Base-by-base conservation (phyloP, 2,113 vertebrate genomes). In the Gobius niger region DNA sequence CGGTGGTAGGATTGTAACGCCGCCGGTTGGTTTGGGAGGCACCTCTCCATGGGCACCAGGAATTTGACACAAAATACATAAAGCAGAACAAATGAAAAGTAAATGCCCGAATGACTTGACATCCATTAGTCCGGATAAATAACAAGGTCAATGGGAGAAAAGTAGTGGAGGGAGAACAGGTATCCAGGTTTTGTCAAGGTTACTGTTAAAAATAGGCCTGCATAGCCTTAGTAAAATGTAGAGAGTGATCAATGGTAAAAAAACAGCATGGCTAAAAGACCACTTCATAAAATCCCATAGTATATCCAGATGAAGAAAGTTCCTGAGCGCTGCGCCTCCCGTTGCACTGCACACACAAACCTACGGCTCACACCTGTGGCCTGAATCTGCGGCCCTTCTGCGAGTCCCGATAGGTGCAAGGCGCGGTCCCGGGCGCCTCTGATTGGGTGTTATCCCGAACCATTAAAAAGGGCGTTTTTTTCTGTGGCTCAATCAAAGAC, bases 301-400 rank as follows among this genome's bases (percentile, higher is more conserved):
- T 14, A 14, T 40, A 16, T 51, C 49, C 13, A 12, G 6, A 14
- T 6, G 6, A 50, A 57, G 3, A 40, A 14, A 4, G 34, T 34
- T 57, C 11, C 4, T 57, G 7, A 16, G 47, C 9, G 70, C 47
- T 8, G 1, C n/a, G 4, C 10, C 72, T 56, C 73, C 47, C 62
- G 18, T 47, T 64, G 44, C 1, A 41, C 46, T 51, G 9, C 63
- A 70, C 84, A 88, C n/a, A n/a, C n/a, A n/a, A n/a, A n/a, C n/a
- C n/a, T n/a, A n/a, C n/a, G n/a, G n/a, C 86, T 80, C 64, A 72
- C 84, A 88, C 84, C 82, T 85, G 83, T 53, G 64, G 19, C 49
- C 1, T 60, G 67, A 57, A 87, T 78, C 88, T 86, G 65, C 4
- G 1, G 75, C 63, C 63, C 50, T 61, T 76, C 47, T 68, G 49